Base-by-base conservation (phyloP, 2,113 vertebrate genomes). In the Craseonycteris thonglongyai region DNA sequence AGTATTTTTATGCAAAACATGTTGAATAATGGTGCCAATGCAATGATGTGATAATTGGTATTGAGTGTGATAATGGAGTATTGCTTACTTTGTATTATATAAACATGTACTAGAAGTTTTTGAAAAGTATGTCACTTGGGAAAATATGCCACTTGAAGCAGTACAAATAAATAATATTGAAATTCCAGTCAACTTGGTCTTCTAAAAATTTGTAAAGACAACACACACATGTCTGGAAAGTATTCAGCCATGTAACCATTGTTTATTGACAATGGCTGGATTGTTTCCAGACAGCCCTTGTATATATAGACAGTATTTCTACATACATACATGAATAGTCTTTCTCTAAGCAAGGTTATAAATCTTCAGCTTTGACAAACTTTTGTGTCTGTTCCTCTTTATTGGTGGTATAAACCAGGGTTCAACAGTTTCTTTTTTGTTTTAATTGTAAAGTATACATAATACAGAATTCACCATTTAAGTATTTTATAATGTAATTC, bases 161-260 rank as follows among this genome's bases (percentile, higher is more conserved):
- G 33, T 92, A 87, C 42, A 86, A 81, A 78, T 92, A 51, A 88
- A 75, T 96, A 80, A 86, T 66, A 72, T 68, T 95, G 82, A 95
- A 96, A 38, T 88, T 88, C 38, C 26, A 61, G 33, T 88, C n/a
- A n/a, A n/a, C n/a, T 88, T 90, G 63, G 65, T 79, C 56, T 94
- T 87, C 7, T 79, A 68, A 88, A 61, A 72, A 88, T 91, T 90
- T 68, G 35, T 71, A 13, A 69, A 66, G n/a, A 82, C n/a, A n/a
- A n/a, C n/a, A n/a, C n/a, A n/a, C n/a, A n/a, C n/a, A n/a, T n/a
- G n/a, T n/a, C n/a, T n/a, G n/a, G n/a, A n/a, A n/a, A n/a, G n/a
- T n/a, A n/a, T n/a, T n/a, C n/a, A n/a, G n/a, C n/a, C n/a, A n/a
- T n/a, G n/a, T n/a, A n/a, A n/a, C n/a, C n/a, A n/a, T n/a, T n/a